A percentile compares a stretch with the other conserved stretches of the same genome.
Evolutionary conservation across 2,113 vertebrate genomes (phyloP).

Genomic region (Anoura caudifer): DNA sequence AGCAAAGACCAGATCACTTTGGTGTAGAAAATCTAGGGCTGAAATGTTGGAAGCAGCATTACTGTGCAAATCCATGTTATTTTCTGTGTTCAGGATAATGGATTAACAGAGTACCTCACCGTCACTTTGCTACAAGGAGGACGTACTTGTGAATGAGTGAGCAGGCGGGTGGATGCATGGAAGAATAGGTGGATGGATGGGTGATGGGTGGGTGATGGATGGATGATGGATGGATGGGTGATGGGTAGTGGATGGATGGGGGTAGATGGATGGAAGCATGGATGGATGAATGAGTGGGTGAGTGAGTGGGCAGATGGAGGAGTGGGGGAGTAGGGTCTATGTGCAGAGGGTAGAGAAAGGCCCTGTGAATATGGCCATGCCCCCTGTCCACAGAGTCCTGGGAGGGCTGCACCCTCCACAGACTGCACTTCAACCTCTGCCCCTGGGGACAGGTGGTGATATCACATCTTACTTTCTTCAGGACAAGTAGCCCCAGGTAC

Average conservation of each 20-base stretch:
- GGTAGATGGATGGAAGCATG: too few species aligned
- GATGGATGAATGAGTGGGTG: too few species aligned
- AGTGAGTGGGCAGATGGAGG: too few species aligned
- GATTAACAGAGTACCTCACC: not conserved
- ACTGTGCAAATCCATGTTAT: not conserved
- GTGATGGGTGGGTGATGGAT: too few species aligned
- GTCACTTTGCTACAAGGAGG: not conserved
- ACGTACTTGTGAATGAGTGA: not conserved
- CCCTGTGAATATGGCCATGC: too few species aligned
- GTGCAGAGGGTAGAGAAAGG: not conserved
- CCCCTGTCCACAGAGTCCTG: not conserved
- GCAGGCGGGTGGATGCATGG: too few species aligned
- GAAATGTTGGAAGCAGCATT: conserved; percentile 6
- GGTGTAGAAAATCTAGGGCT: not conserved
- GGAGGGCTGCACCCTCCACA: too few species aligned
- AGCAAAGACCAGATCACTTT: conserved; percentile 14
- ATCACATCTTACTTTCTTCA: not conserved
- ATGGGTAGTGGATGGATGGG: too few species aligned
- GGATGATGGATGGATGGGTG: too few species aligned
- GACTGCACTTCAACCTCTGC: too few species aligned
- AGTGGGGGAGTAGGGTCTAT: not conserved
- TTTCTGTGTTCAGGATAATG: conserved; percentile 54
- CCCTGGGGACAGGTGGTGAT: too few species aligned
- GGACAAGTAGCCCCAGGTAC: not conserved
- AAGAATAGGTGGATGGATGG: too few species aligned